These are phyloP conservation scores for Drosophila jambulina DNA, from an alignment of 1,140 invertebrate species.

Conservation along the genomic window DNA sequence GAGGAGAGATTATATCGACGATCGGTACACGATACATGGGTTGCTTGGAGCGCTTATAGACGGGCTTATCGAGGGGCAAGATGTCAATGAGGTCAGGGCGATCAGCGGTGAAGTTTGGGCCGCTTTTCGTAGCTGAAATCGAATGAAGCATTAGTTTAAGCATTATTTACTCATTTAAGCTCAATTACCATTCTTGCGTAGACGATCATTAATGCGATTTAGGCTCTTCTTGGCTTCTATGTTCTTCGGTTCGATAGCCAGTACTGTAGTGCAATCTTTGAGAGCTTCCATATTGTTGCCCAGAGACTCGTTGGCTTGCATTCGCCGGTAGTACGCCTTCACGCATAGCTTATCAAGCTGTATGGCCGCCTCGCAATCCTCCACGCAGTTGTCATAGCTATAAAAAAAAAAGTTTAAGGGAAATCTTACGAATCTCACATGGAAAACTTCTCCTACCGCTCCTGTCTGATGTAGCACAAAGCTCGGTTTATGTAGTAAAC, in stretches of 20 bases:
- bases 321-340: constrained; percentile 82
- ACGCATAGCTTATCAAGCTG: constrained; percentile 67
- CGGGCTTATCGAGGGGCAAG: constrained; percentile 87
- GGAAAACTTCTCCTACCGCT: constrained; percentile 87
- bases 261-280: constrained; percentile 77
- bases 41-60: constrained; percentile 88
- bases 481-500: constrained; percentile 95
- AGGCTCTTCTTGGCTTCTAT: constrained; percentile 73
- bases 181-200: constrained; percentile 57
- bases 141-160: neutral
- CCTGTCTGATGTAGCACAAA: constrained; percentile 93
- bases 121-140: constrained; percentile 58
- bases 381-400: constrained; percentile 71
- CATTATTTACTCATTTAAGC: neutral
- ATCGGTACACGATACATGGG: constrained; percentile 86
- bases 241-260: constrained; percentile 80
- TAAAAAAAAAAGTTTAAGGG: neutral
- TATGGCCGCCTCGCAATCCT: constrained; percentile 77
- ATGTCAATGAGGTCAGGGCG: constrained; percentile 86
- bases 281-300: constrained; percentile 80
- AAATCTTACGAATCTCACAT: neutral
- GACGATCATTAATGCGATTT: constrained; percentile 67
- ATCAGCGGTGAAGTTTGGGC: constrained; percentile 83
- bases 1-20: constrained; percentile 85
- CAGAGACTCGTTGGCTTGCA: constrained; percentile 81